A percentile compares a stretch with the other conserved stretches of the same genome.
phyloP scores from a whole-genome alignment of 35 echinoderm and acorn worm genomes.

The Heliocidaris tuberculata region DNA sequence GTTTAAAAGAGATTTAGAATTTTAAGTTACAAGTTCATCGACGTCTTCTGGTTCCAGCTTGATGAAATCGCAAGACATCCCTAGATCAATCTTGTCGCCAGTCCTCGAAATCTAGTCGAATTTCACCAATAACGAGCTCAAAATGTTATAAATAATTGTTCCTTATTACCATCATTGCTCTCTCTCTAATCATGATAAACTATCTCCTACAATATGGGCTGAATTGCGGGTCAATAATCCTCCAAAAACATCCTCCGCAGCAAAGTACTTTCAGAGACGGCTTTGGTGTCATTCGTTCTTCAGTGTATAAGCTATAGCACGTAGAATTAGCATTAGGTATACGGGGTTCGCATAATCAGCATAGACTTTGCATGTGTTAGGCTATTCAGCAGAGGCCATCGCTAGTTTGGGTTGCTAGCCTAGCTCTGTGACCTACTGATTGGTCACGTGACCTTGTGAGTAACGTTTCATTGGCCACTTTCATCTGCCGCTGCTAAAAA shows the following conservation, averaged over 20 bases:
- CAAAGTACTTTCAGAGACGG: background rate
- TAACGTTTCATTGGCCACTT: slow-evolving; percentile 18
- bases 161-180: slow-evolving; percentile 1
- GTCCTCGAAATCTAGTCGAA: background rate
- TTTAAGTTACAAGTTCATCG: too few species aligned
- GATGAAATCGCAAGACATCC: background rate
- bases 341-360: slow-evolving; percentile 17
- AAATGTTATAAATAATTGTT: background rate
- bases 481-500: background rate
- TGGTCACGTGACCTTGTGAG: background rate
- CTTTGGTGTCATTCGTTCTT: background rate
- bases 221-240: background rate
- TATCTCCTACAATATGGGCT: background rate
- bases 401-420: slow-evolving; percentile 37
- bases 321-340: background rate
- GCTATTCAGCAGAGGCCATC: background rate
- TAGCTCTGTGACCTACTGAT: slow-evolving; percentile 16
- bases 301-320: background rate
- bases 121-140: background rate
- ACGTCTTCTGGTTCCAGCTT: background rate
- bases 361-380: slow-evolving; percentile 41
- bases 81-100: background rate
- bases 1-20: too few species aligned
- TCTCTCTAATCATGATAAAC: background rate
- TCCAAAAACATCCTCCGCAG: background rate